Evolutionary conservation across 2,888 invertebrate genomes (phyloP).

Genomic region (Latrodectus hesperus): DNA sequence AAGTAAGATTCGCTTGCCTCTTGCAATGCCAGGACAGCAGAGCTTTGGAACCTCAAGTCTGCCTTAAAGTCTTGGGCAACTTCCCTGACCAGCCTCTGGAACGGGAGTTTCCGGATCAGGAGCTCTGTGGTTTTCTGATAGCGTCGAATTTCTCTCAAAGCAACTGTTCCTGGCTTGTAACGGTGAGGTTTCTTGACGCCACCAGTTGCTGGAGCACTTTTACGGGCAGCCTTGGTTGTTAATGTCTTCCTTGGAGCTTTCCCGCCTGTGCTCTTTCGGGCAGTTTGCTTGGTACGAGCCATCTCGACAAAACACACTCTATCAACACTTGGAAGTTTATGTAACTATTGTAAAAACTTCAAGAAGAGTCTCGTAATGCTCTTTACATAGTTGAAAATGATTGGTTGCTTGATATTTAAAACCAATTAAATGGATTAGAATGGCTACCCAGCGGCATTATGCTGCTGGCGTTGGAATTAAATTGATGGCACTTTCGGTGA

Average conservation of each 20-base stretch:
- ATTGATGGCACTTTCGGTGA: too few relatives aligned
- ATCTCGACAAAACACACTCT: constrained; percentile 77
- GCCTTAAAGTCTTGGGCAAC: constrained; percentile 52
- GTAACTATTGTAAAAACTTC: too few relatives aligned
- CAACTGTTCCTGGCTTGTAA: constrained; percentile 96
- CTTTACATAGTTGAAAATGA: too few relatives aligned
- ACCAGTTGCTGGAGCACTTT: constrained; percentile 94
- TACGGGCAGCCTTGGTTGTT: constrained; percentile 95
- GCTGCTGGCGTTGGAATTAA: too few relatives aligned
- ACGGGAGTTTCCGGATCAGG: constrained; percentile 82
- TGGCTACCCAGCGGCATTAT: too few relatives aligned
- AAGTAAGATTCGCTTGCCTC: constrained; percentile 83
- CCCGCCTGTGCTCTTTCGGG: constrained; percentile 97
- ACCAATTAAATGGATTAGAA: too few relatives aligned
- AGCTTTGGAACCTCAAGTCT: constrained; percentile 55
- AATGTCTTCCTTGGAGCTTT: constrained; percentile 95
- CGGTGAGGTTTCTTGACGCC: constrained; percentile 98
- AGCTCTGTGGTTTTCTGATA: constrained; percentile 97
- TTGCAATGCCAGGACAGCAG: constrained; percentile 55
- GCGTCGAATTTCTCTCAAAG: constrained; percentile 95
- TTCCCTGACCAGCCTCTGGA: constrained; percentile 59
- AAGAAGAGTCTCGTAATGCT: too few relatives aligned
- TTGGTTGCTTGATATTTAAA: too few relatives aligned
- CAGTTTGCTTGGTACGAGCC: constrained; percentile 99
- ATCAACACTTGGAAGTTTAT: not conserved